Evolutionary conservation across 2,888 invertebrate genomes (phyloP), one percentile per base, ranked within the genome.

Genomic region (Thelaira solivaga): DNA sequence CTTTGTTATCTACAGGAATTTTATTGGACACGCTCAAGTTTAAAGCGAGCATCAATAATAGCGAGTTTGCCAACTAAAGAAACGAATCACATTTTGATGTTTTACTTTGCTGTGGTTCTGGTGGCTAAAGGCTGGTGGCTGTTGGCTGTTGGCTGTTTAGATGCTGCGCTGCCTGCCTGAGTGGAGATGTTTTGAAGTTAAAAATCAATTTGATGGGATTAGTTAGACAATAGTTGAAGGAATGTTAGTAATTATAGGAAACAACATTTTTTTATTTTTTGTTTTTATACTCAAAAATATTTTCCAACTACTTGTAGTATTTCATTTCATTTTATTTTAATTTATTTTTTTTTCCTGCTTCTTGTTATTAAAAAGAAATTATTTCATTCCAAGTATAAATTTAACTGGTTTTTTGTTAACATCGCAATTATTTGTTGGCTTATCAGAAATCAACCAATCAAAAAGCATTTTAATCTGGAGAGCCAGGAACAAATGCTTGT

Each of bases 121-220:
- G n/a, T 24, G 24, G 31, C 13, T 53, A 29, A 20, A n/a, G n/a
- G n/a, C n/a, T n/a, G n/a, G n/a, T n/a, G n/a, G n/a, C n/a, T n/a
- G n/a, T n/a, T n/a, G n/a, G n/a, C n/a, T n/a, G n/a, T n/a, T n/a
- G n/a, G n/a, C n/a, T 34, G n/a, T 34, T 34, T 39, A n/a, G 1
- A 6, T 34, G 18, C 24, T n/a, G 29, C 34, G 55, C 18, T 65
- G 29, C 4, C 20, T 41, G 47, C 22, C 16, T 64, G 59, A 69
- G 68, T 59, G 41, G 41, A 78, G 73, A 78, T 78, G 77, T 78
- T 78, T 47, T 20, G 45, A 26, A 78, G 74, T 71, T 74, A 53
- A 71, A 74, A 74, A 78, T 74, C 74, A 74, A 78, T 74, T 78
- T 78, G 61, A 74, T 18, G 74, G 78, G 78, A 74, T 78, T 78